A percentile compares a stretch with the other conserved stretches of the same genome.
These are phyloP conservation scores for Gorsachius goisagi DNA, from an alignment of 2,113 vertebrate species.

Conservation along the genomic window DNA sequence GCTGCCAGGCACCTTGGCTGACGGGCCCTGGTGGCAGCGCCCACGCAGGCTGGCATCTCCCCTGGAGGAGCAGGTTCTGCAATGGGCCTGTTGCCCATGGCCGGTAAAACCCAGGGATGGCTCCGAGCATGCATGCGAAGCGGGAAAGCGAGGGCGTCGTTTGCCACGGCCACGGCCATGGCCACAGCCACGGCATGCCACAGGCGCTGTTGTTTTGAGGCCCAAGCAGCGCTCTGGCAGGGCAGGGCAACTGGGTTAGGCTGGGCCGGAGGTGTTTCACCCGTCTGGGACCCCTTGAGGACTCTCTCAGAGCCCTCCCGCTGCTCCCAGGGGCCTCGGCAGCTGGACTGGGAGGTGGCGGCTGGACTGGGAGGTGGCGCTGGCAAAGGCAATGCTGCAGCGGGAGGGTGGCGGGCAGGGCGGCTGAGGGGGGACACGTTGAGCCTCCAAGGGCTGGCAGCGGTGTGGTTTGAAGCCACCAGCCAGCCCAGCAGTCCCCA, in stretches of 20 bases:
- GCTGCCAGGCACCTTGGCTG: rapidly evolving
- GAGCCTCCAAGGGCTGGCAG: not conserved
- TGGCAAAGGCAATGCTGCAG: not conserved
- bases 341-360: not conserved
- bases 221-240: not conserved
- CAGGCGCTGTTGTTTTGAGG: not conserved
- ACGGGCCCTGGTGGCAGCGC: not conserved
- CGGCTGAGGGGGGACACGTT: not conserved
- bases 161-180: not conserved
- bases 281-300: not conserved
- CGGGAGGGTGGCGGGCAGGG: not conserved
- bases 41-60: not conserved
- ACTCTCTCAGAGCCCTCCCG: not conserved
- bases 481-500: not conserved
- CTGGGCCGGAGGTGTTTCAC: not conserved
- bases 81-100: not conserved
- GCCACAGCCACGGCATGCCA: not conserved
- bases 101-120: not conserved
- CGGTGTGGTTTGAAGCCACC: rapidly evolving
- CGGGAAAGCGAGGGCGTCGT: not conserved
- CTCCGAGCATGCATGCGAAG: not conserved
- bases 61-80: not conserved
- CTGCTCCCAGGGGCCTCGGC: not conserved
- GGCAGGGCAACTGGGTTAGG: not conserved
- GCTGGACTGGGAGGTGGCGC: too few relatives aligned